Base-by-base conservation (phyloP, 2,797 vertebrate species). In the Pachyuromys duprasi region DNA sequence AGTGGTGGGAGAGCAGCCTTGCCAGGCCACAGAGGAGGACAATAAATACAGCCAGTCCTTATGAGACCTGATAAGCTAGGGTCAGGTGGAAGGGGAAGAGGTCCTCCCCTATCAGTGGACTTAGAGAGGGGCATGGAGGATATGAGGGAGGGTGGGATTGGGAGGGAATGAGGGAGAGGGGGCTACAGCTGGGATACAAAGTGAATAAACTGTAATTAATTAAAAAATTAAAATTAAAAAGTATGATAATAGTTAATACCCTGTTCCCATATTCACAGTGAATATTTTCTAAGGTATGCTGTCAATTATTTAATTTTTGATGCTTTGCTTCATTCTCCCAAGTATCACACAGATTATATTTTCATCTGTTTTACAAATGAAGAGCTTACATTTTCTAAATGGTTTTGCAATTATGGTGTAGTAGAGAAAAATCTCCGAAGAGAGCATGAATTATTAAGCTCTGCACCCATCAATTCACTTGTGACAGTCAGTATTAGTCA, bases 391-490 rank as follows among this genome's bases (percentile, higher is more conserved):
- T 86, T 49, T 75, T 42, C 74, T 22, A 11, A 67, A 60, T 36
- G 15, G 31, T 28, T 62, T 55, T 12, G 28, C 13, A 39, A 8
- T 1, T n/a, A 62, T 13, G 24, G 53, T 80, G 7, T 22, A 39
- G 33, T 24, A 0, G 28, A 78, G 33, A 33, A 62, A 12, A 26
- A 11, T 18, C 31, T 69, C 36, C 5, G 33, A 39, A 36, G 0
- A 15, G 39, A 36, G 22, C 33, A 79, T 31, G 22, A 31, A 53
- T 1, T 60, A 7, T 9, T 20, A 1, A 3, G 3, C 0, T 57
- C 1, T 80, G 2, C 3, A 22, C 63, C 20, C 8, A 0, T 83
- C 13, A 53, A 6, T 31, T 1, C 33, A 63, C 2, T 3, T 60
- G 0, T 62, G 28, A n/a, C 20, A 49, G 2, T 69, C 13, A 28